Evolutionary conservation across 2,888 invertebrate species (phyloP).

Genomic region (Stratiomys singularior): DNA sequence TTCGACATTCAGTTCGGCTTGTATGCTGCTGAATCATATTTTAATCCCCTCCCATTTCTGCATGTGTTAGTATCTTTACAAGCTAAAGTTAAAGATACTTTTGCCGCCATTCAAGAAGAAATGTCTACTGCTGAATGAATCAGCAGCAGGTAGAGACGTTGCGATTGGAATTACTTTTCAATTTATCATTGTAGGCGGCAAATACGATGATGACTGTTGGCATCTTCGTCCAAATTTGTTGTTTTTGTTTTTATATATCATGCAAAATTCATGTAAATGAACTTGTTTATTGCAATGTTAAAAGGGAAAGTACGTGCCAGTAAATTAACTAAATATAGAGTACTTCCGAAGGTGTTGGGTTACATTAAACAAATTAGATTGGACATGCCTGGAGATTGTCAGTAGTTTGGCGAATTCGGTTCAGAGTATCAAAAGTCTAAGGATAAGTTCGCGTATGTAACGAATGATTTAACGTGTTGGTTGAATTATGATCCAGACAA

Average conservation of each 20-base stretch:
- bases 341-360: no score
- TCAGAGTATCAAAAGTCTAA: no score
- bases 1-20: neutral
- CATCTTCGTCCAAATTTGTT: no score
- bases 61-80: neutral
- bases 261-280: neutral
- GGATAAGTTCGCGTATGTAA: no score
- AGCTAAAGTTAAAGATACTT: neutral
- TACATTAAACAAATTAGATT: no score
- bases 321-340: no score
- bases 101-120: slow-evolving; percentile 28
- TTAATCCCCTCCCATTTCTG: slow-evolving; percentile 29
- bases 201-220: neutral
- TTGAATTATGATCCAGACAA: no score
- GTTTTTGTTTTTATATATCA: no score
- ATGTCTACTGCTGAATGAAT: slow-evolving; percentile 7
- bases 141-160: no score
- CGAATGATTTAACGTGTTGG: no score
- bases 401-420: no score
- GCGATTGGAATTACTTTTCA: neutral
- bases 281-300: neutral
- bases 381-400: no score
- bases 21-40: neutral
- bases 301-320: neutral
- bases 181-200: neutral